Conservation (phyloP, 2,888 invertebrate genomes). For the Cataglyphis altisquamis region DNA sequence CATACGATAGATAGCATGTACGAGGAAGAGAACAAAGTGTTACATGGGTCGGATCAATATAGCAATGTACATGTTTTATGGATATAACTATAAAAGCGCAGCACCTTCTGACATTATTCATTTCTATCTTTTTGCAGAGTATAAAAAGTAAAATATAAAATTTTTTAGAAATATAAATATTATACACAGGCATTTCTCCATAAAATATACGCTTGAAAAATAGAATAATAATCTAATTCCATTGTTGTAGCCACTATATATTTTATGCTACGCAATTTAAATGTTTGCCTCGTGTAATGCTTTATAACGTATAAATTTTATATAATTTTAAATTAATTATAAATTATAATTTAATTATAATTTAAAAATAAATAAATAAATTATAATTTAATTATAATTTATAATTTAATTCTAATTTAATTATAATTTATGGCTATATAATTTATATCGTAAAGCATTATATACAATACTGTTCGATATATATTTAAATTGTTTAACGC, state of each 20-base stretch:
- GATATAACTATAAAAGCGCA: constrained; percentile 33
- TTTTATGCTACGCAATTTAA: neutral
- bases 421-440: neutral
- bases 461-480: neutral
- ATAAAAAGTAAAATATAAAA: neutral
- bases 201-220: constrained; percentile 5
- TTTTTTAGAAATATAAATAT: constrained; percentile 13
- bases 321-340: neutral
- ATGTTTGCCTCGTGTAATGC: neutral
- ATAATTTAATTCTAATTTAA: neutral
- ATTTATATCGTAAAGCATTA: constrained; percentile 12
- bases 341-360: too few relatives aligned
- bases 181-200: neutral
- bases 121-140: neutral
- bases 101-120: constrained; percentile 17
- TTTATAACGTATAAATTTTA: neutral
- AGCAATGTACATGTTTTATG: constrained; percentile 42
- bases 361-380: too few relatives aligned
- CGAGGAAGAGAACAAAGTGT: constrained; percentile 12
- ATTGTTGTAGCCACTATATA: neutral
- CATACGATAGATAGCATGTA: neutral
- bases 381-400: neutral
- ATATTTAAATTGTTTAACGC: constrained; percentile 26
- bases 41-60: constrained; percentile 33
- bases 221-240: neutral